phyloP scores from a whole-genome alignment of 2,888 invertebrate genomes.

The Caenorhabditis sulstoni region DNA sequence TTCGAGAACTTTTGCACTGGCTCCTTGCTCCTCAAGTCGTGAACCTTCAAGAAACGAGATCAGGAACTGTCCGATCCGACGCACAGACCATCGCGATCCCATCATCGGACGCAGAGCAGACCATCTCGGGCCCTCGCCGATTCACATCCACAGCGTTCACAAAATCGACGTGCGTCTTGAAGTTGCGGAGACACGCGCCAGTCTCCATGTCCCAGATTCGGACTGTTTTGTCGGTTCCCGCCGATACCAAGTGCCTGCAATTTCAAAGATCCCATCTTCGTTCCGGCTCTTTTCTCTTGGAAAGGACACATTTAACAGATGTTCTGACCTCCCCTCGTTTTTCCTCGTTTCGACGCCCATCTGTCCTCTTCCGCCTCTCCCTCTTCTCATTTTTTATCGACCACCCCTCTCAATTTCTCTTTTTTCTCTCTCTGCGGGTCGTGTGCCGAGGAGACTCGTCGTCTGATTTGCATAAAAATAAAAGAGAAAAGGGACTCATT shows the following conservation, averaged over 20 bases:
- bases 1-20: constrained; percentile 84
- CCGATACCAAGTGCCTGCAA: constrained; percentile 87
- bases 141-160: constrained; percentile 85
- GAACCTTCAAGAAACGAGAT: constrained; percentile 80
- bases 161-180: constrained; percentile 83
- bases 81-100: constrained; percentile 87
- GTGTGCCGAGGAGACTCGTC: no score
- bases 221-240: constrained; percentile 94
- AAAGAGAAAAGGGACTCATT: no score
- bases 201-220: constrained; percentile 97
- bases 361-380: no score
- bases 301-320: no score
- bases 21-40: constrained; percentile 92
- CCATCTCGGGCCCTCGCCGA: constrained; percentile 90
- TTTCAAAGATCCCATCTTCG: not conserved
- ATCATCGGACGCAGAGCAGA: constrained; percentile 96
- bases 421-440: no score
- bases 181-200: constrained; percentile 89
- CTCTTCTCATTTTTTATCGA: no score
- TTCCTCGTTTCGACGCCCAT: no score
- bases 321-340: no score
- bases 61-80: not conserved
- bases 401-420: no score
- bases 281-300: no score
- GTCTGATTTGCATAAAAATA: no score